Evolutionary conservation across 2,888 invertebrate genomes (phyloP), one percentile per base, ranked within the genome.

Genomic region (Nasonia oneida): DNA sequence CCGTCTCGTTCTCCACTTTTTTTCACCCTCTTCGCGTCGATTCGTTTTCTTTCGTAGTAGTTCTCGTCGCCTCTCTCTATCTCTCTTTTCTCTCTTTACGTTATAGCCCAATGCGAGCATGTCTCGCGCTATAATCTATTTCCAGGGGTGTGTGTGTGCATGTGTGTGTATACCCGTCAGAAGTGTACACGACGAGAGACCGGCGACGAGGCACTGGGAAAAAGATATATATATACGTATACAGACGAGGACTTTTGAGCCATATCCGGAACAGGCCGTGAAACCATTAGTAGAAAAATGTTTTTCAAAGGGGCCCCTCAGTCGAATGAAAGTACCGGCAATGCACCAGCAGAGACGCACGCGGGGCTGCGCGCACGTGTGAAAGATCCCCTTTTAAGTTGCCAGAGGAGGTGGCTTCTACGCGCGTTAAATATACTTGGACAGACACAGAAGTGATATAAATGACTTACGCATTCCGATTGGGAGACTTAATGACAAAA

Each of bases 261-360:
- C 18, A 76, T 86, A 86, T 86, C 86, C 83, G 83, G 86, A 12
- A 39, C 37, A n/a, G 23, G 50, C 74, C 47, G 18, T 74, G 89
- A 90, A 91, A 90, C 92, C 93, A 93, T 93, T 93, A 93, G 92
- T 92, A 91, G 91, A 93, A 93, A 93, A 93, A 93, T 93, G 90
- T 93, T 93, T 91, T 86, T 92, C 90, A 90, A 91, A 92, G 90
- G 92, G 92, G 90, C 73, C 87, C 90, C 90, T 92, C 90, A 33
- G 67, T 70, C 71, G 80, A 73, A 83, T 76, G 71, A 71, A 80
- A 57, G n/a, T 80, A 76, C 71, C 80, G 71, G 75, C 71, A 39
- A 53, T 53, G 53, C 53, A 53, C 53, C n/a, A 50, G 37, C 37
- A 74, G 64, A 50, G 29, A 84, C 14, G 64, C 78, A 67, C 33